phyloP scores from a whole-genome alignment of 1,140 invertebrate species.

The Drosophila seguyi region DNA sequence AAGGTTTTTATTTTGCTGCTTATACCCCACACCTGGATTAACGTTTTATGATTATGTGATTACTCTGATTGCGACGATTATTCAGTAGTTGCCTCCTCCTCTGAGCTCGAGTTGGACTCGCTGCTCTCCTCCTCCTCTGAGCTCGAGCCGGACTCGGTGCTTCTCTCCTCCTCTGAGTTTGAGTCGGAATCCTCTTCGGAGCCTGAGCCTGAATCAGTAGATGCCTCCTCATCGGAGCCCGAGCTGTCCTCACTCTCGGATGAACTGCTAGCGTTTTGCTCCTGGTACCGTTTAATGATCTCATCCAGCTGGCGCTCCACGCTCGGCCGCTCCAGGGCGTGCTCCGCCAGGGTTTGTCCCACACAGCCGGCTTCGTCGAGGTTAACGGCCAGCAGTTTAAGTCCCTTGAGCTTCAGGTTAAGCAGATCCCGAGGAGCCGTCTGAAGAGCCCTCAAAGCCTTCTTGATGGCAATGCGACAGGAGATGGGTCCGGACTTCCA shows the following conservation, averaged over 20 bases:
- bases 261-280: background rate
- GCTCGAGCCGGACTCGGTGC: background rate
- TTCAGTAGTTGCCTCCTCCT: background rate
- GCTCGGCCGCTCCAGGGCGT: slow-evolving; percentile 6
- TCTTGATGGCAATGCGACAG: slow-evolving; percentile 7
- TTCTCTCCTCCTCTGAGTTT: background rate
- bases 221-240: background rate
- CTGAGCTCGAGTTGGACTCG: background rate
- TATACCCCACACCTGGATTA: slow-evolving; percentile 15
- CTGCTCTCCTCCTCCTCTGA: background rate
- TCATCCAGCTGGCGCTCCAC: slow-evolving; percentile 12
- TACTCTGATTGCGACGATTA: background rate
- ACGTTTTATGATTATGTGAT: background rate
- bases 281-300: slow-evolving; percentile 13
- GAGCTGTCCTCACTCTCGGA: background rate
- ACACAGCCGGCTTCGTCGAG: slow-evolving; percentile 15
- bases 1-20: slow-evolving; percentile 24
- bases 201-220: background rate
- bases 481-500: background rate
- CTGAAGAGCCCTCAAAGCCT: background rate
- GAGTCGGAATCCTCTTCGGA: background rate
- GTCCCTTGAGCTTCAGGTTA: slow-evolving; percentile 2
- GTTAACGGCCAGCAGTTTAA: slow-evolving; percentile 1
- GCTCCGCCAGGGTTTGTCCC: slow-evolving; percentile 12
- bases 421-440: slow-evolving; percentile 2